Evolutionary conservation across 2,888 invertebrate species (phyloP), one percentile per base, ranked within the genome.

Genomic region (Coleophora flavipennella): DNA sequence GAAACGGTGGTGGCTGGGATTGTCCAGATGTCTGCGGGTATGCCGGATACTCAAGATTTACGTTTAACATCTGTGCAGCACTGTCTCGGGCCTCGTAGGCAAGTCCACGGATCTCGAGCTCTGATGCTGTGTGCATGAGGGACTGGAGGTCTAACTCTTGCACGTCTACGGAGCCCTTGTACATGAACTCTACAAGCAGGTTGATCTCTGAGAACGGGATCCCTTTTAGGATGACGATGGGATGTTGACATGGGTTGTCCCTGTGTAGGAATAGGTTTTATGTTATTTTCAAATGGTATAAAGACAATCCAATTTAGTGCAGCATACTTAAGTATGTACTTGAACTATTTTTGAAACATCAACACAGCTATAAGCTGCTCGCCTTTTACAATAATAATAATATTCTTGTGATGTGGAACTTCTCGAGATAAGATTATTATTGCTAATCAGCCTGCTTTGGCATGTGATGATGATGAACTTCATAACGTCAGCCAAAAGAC

Each of bases 231-330:
- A 92, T 90, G 50, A 92, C 86, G 49, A 91, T 89, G 14, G 92
- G 91, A 61, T 92, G 91, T 61, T 91, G 89, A 62, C 90, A 90
- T 55, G 90, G 89, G 70, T 91, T 91, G 68, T 91, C 91, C 64
- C 83, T 84, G 67, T 6, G 6, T 20, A 20, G 20, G 20, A 20
- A 20, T 20, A 20, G n/a, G n/a, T 11, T 31, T 12, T 31, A 29
- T 39, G 35, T 28, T 8, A 14, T 11, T 14, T 35, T 20, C n/a
- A n/a, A n/a, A n/a, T n/a, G n/a, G n/a, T n/a, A n/a, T n/a, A n/a
- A n/a, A n/a, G n/a, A n/a, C n/a, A n/a, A n/a, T n/a, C n/a, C n/a
- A n/a, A n/a, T n/a, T n/a, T n/a, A n/a, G n/a, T n/a, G n/a, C n/a
- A n/a, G n/a, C n/a, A n/a, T n/a, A n/a, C n/a, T n/a, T n/a, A n/a